phyloP scores from a whole-genome alignment of 2,888 invertebrate species.

The Clepsis dumicolana region DNA sequence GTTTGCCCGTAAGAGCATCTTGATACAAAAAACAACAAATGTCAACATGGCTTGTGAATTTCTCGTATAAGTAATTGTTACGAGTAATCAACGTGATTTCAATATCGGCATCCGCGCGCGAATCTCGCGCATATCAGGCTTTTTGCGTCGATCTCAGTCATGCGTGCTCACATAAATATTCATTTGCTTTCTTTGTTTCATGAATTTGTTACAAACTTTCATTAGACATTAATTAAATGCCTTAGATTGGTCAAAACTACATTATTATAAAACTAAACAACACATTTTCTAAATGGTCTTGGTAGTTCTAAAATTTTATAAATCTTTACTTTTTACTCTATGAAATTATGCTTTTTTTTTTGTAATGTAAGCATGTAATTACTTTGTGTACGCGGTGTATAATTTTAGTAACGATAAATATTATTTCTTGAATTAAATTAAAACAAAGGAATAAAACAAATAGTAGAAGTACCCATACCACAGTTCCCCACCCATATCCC shows the following conservation, averaged over 20 bases:
- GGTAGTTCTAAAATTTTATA: no score
- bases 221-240: background rate
- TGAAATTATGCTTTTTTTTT: no score
- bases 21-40: background rate
- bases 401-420: no score
- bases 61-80: constrained; percentile 17
- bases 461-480: no score
- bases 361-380: no score
- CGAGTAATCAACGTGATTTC: constrained; percentile 6
- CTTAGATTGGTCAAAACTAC: background rate
- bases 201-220: constrained; percentile 32
- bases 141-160: constrained; percentile 38
- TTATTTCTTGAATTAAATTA: no score
- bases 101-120: constrained; percentile 1
- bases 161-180: constrained; percentile 34
- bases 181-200: constrained; percentile 38
- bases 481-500: no score
- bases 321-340: no score
- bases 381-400: no score
- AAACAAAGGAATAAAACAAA: no score
- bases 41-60: background rate
- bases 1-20: background rate
- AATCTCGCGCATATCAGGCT: constrained; percentile 21
- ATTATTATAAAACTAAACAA: background rate
- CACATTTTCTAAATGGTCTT: no score